Percentiles rank a stretch among this genome's conserved stretches.
Evolutionary conservation across 2,888 invertebrate genomes (phyloP).

Genomic region (Acrocera orbiculus): DNA sequence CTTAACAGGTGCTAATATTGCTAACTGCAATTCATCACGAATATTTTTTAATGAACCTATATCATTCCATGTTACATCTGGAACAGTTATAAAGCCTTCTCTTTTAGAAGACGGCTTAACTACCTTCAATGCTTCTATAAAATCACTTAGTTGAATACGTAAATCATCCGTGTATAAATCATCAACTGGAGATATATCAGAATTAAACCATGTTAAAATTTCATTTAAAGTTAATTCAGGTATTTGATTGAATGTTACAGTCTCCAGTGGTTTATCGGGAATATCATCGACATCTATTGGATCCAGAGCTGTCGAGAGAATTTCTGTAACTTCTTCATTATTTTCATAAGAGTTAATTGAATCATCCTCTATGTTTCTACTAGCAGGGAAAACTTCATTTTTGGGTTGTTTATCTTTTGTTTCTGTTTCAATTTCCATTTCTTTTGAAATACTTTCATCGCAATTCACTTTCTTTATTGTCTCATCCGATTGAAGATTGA

Average conservation of each 20-base stretch:
- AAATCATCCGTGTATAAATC: constrained; percentile 44
- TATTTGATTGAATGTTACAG: constrained; percentile 1
- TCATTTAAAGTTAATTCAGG: constrained; percentile 39
- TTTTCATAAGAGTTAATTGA: no score
- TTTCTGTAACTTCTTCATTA: no score
- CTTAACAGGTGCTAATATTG: constrained; percentile 82
- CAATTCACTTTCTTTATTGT: neutral
- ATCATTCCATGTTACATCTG: constrained; percentile 94
- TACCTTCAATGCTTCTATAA: constrained; percentile 54
- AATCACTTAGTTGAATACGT: constrained; percentile 57
- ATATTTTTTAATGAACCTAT: constrained; percentile 81
- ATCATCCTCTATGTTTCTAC: no score
- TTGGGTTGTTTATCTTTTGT: constrained; percentile 9
- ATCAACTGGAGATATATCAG: constrained; percentile 42
- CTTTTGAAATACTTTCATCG: neutral
- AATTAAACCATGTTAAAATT: constrained; percentile 47
- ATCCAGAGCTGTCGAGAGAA: no score
- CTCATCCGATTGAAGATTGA: no score
- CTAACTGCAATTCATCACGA: constrained; percentile 73
- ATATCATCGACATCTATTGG: constrained; percentile 32
- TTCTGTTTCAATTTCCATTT: constrained; percentile 8
- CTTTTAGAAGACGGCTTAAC: constrained; percentile 88
- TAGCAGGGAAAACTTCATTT: no score
- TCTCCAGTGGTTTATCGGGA: constrained; percentile 18
- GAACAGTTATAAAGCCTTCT: constrained; percentile 95